Conservation (phyloP, 2,797 vertebrate genomes). For the Squalus acanthias region DNA sequence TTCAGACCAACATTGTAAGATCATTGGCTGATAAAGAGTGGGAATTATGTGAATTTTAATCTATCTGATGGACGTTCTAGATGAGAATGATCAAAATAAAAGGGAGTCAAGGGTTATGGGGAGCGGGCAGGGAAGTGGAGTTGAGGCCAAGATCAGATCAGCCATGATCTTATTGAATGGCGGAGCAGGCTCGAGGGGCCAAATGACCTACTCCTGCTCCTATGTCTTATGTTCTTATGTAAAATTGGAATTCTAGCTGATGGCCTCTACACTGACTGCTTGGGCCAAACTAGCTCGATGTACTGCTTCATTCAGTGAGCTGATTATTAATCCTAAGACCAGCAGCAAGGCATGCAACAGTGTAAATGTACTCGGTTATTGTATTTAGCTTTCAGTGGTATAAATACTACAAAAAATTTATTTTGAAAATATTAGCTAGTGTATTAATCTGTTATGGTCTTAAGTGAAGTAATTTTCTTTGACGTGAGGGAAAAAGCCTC, state of each 20-base stretch:
- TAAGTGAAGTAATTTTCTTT: background rate
- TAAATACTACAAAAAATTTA: background rate
- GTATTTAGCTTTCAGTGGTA: background rate
- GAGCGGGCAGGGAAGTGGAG: no score
- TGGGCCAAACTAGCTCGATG: background rate
- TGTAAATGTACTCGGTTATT: background rate
- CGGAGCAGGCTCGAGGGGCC: no score
- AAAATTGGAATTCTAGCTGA: background rate
- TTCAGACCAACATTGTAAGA: background rate
- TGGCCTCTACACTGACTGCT: background rate
- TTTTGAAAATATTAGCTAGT: background rate
- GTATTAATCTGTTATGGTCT: background rate
- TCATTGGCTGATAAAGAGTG: background rate
- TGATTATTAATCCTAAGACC: background rate
- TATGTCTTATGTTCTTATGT: no score
- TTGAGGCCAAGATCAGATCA: no score
- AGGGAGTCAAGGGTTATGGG: no score
- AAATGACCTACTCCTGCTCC: no score
- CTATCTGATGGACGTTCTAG: background rate
- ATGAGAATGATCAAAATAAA: conserved; percentile 1
- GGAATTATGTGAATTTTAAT: conserved; percentile 5
- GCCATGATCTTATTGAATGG: no score
- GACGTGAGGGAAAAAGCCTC: background rate
- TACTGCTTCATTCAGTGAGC: background rate
- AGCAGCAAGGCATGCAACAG: background rate